Conservation (phyloP, 64 coral and sea anemone genomes). For the Orbicella faveolata region DNA sequence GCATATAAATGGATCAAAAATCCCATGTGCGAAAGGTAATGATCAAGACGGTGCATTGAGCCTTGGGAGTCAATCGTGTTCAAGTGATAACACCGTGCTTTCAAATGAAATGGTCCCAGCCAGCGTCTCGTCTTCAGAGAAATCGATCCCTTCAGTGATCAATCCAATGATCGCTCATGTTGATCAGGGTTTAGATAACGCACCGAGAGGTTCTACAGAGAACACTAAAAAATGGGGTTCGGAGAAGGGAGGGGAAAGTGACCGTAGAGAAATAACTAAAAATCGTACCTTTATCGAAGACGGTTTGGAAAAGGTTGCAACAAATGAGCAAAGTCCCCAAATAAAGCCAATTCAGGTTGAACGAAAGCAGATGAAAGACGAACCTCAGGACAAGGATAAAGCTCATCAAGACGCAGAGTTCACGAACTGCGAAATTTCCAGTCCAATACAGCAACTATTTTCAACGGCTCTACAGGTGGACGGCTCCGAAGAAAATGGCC, state of each 20-base stretch:
- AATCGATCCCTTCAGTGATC: not conserved
- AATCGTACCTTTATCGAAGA: not conserved
- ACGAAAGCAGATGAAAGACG: not conserved
- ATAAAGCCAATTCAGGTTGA: not conserved
- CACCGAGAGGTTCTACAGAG: not conserved
- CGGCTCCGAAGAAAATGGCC: not conserved
- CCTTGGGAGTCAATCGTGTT: not conserved
- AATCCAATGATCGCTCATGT: conserved; percentile 15
- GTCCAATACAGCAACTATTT: not conserved
- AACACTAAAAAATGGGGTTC: not conserved
- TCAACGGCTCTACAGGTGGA: not conserved
- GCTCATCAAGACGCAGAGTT: not conserved
- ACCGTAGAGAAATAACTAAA: not conserved
- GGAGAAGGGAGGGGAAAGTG: not conserved
- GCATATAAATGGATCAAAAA: not conserved
- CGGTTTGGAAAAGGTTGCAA: not conserved
- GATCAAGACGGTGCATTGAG: not conserved
- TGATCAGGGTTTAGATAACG: not conserved
- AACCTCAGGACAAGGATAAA: not conserved
- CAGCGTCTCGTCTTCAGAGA: conserved; percentile 21
- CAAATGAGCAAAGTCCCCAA: not conserved
- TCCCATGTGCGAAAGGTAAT: not conserved
- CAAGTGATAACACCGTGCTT: not conserved
- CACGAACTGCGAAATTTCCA: not conserved
- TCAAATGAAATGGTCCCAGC: conserved; percentile 20